Evolutionary conservation across 2,113 vertebrate species (phyloP).

Genomic region (Lophura nycthemera): DNA sequence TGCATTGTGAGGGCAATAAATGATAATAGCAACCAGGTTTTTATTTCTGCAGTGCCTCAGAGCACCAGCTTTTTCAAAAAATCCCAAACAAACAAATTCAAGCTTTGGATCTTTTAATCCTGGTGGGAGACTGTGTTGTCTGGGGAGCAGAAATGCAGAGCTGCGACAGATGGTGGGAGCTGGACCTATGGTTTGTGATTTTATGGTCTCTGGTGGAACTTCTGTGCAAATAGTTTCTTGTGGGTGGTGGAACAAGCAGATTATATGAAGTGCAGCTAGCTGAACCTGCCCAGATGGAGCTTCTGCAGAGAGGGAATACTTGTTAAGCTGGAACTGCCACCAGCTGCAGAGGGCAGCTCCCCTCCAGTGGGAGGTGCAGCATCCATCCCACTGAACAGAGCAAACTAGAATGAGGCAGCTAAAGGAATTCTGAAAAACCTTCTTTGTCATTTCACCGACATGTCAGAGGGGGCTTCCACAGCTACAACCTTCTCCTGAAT

Average conservation of each 20-base stretch:
- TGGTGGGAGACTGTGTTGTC: conserved; percentile 36
- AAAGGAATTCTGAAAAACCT: neutral
- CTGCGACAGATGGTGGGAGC: conserved; percentile 50
- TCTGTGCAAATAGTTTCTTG: neutral
- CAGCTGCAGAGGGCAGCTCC: neutral
- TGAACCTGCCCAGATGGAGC: conserved; percentile 27
- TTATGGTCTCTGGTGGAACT: conserved; percentile 50
- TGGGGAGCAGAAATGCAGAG: conserved; percentile 32
- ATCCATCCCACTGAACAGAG: fast-evolving
- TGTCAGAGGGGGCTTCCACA: neutral
- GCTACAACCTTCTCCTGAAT: neutral
- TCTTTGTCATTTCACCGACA: neutral
- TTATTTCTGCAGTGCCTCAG: conserved; percentile 19
- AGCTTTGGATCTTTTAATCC: conserved; percentile 43
- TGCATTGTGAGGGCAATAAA: neutral
- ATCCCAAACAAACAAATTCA: conserved; percentile 54
- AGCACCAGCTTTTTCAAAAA: conserved; percentile 1
- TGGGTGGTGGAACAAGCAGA: conserved; percentile 62
- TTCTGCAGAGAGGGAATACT: neutral
- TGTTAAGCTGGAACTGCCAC: neutral
- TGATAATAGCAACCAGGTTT: conserved; percentile 19
- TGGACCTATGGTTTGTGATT: conserved; percentile 60
- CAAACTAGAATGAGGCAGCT: fast-evolving
- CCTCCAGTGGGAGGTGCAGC: neutral
- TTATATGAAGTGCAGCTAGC: conserved; percentile 1